Evolutionary conservation across 2,113 vertebrate genomes (phyloP).

Genomic region (Proterorhinus semilunaris): DNA sequence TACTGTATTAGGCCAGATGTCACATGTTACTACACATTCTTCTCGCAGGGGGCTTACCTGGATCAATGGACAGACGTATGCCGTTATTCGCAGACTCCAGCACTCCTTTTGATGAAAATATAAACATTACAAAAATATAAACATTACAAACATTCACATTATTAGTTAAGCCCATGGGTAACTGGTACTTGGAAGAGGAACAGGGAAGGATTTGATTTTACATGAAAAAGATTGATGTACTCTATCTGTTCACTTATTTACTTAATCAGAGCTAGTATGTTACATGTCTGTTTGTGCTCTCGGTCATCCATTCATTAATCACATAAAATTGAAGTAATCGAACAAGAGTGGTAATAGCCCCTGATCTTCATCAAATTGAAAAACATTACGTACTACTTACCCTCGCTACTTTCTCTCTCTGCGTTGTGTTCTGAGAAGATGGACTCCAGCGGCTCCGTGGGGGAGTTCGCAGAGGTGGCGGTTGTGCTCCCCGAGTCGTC

Average conservation of each 20-base stretch:
- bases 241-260: too few species aligned
- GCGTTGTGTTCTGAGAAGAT: neutral
- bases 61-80: neutral
- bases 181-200: too few species aligned
- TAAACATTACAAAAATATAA: neutral
- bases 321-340: too few species aligned
- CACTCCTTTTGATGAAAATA: neutral
- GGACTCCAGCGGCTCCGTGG: neutral
- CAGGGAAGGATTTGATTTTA: too few species aligned
- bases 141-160: neutral
- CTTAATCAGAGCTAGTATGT: too few species aligned
- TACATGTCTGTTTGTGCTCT: too few species aligned
- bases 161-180: too few species aligned
- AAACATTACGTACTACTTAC: neutral
- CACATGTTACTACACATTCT: too few species aligned
- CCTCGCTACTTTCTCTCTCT: neutral
- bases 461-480: neutral
- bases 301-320: too few species aligned
- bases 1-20: too few species aligned
- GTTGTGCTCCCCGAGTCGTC: neutral
- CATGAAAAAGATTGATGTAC: too few species aligned
- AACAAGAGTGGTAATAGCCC: too few species aligned
- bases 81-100: neutral
- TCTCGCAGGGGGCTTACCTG: neutral
- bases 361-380: neutral